Conservation (phyloP, 2,113 vertebrate species). For the Callionymus lyra region DNA sequence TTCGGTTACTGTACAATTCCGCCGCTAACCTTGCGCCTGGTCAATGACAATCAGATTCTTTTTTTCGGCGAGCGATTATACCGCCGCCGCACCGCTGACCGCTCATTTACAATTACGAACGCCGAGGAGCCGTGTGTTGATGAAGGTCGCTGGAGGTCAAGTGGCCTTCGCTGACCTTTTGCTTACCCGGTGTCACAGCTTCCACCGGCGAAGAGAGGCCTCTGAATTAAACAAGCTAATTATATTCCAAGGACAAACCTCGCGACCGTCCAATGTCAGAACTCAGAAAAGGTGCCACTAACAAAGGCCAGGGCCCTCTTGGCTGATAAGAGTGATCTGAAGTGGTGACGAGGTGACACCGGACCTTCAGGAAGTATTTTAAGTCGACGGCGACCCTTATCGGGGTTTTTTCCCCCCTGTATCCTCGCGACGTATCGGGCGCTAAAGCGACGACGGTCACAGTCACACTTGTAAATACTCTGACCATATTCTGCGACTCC, state of each 20-base stretch:
- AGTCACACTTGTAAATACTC: no score
- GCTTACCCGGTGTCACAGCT: constrained; percentile 35
- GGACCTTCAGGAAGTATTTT: constrained; percentile 30
- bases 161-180: constrained; percentile 44
- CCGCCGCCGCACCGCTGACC: background rate
- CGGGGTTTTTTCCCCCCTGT: no score
- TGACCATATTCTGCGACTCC: no score
- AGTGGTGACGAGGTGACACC: constrained; percentile 34
- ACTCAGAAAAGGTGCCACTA: constrained; percentile 26
- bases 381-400: no score
- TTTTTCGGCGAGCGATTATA: constrained; percentile 13
- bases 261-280: constrained; percentile 49
- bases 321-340: constrained; percentile 49
- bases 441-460: no score
- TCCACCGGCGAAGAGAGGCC: constrained; percentile 12
- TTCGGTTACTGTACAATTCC: no score
- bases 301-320: constrained; percentile 31
- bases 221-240: constrained; percentile 60
- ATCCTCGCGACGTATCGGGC: no score
- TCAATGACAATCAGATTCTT: constrained; percentile 12
- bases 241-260: constrained; percentile 69
- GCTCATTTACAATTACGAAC: constrained; percentile 13
- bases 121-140: constrained; percentile 9
- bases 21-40: constrained; percentile 3
- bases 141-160: constrained; percentile 15